Conservation (phyloP, 2,797 vertebrate genomes). For the Meriones psammophilus region DNA sequence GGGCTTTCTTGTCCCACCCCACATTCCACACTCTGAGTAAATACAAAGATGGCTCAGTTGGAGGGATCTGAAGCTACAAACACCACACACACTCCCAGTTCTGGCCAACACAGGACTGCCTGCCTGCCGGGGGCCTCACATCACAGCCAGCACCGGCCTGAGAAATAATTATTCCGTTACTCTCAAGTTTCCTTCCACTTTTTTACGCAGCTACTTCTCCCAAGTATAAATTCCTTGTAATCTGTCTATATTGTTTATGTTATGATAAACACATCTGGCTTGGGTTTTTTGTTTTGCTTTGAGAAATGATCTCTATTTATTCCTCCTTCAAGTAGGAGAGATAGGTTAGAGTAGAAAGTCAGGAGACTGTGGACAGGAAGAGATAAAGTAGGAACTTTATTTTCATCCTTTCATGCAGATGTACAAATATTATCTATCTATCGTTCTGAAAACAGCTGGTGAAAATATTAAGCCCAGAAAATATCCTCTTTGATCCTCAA, state of each 20-base stretch:
- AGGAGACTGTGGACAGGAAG: neutral
- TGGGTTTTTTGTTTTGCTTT: neutral
- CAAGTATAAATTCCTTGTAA: slow-evolving; percentile 29
- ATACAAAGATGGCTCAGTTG: slow-evolving; percentile 68
- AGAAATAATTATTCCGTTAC: slow-evolving; percentile 50
- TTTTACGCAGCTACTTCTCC: slow-evolving; percentile 57
- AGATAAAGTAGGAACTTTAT: neutral
- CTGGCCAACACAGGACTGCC: neutral
- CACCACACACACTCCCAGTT: neutral
- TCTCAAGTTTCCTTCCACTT: slow-evolving; percentile 40
- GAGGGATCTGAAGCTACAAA: slow-evolving; percentile 66
- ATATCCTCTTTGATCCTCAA: slow-evolving; percentile 22
- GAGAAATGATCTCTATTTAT: slow-evolving; percentile 5
- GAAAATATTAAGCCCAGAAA: slow-evolving; percentile 65
- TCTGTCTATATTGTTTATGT: slow-evolving; percentile 31
- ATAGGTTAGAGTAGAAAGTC: neutral
- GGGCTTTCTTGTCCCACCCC: slow-evolving; percentile 61
- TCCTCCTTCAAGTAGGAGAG: neutral
- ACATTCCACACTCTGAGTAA: slow-evolving; percentile 76
- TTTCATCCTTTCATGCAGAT: neutral
- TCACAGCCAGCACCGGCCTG: slow-evolving; percentile 5
- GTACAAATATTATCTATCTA: neutral
- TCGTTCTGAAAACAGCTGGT: neutral
- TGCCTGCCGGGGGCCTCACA: neutral
- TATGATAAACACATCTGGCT: slow-evolving; percentile 45